phyloP scores from a whole-genome alignment of 2,113 vertebrate species.

The Loxodonta africana region DNA sequence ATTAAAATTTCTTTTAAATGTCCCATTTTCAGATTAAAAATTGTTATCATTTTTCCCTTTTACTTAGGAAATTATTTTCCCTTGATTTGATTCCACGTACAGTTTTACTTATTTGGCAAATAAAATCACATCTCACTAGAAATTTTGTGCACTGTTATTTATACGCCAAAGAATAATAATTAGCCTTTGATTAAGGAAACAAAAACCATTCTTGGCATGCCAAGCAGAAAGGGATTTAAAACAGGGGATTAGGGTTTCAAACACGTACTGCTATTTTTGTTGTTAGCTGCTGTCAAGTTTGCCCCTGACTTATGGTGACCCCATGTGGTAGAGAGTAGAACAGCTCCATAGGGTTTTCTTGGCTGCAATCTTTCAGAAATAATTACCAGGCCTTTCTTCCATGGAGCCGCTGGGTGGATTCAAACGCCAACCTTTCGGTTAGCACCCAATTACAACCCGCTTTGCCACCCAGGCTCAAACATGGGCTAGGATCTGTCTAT shows the following conservation, averaged over 20 bases:
- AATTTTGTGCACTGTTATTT: not conserved
- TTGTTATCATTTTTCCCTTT: not conserved
- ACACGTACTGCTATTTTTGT: not conserved
- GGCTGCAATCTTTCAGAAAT: not conserved
- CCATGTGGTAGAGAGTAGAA: not conserved
- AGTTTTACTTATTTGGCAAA: not conserved
- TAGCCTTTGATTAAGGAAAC: conserved; percentile 15
- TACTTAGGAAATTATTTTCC: not conserved
- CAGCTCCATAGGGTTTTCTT: not conserved
- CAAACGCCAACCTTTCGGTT: not conserved
- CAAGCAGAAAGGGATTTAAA: not conserved
- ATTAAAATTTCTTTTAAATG: conserved; percentile 13
- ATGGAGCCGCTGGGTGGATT: not conserved
- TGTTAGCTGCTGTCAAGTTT: not conserved
- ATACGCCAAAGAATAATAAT: not conserved
- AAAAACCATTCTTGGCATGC: not conserved
- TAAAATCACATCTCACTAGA: not conserved
- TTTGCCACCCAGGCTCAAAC: not conserved
- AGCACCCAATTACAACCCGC: not conserved
- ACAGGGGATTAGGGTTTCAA: not conserved
- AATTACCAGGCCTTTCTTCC: not conserved
- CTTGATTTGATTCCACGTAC: not conserved
- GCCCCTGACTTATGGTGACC: not conserved
- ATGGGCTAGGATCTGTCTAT: not conserved
- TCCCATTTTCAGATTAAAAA: not conserved